These are phyloP conservation scores for Alectura lathami DNA, from an alignment of 2,113 vertebrate genomes.

Conservation along the genomic window DNA sequence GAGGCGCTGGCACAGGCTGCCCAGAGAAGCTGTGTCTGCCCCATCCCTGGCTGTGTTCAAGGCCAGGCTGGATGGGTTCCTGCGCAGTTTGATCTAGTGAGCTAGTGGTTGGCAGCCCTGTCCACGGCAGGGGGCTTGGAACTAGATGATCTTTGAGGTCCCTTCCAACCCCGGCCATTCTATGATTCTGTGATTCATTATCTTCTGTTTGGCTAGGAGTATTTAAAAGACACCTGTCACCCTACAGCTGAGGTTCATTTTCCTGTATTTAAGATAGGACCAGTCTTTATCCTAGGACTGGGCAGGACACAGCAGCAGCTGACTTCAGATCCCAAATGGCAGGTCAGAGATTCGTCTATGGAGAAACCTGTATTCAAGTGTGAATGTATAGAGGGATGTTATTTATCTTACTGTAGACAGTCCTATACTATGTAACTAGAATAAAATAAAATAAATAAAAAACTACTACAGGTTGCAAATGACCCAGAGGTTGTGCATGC, in stretches of 20 bases:
- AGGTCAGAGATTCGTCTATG: background rate
- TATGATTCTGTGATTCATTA: too few relatives aligned
- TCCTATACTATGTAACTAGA: background rate
- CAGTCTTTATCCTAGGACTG: background rate
- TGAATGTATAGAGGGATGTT: background rate
- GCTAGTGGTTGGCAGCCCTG: too few relatives aligned
- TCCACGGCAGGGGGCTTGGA: too few relatives aligned
- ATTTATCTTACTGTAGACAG: background rate
- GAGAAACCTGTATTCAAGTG: background rate
- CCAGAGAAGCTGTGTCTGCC: too few relatives aligned
- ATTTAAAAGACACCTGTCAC: background rate
- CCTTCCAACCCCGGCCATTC: too few relatives aligned
- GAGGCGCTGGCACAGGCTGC: too few relatives aligned
- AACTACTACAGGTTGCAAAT: background rate
- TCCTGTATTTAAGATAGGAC: background rate
- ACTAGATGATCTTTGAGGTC: too few relatives aligned
- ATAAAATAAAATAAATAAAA: background rate
- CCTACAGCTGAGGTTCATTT: background rate
- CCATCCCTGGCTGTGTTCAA: too few relatives aligned
- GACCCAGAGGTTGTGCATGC: background rate
- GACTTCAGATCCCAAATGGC: background rate
- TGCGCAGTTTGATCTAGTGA: too few relatives aligned
- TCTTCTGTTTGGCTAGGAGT: background rate
- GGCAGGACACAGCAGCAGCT: background rate
- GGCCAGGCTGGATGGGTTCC: too few relatives aligned